Conservation (phyloP, 2,888 invertebrate genomes). For the Cosmia trapezina region DNA sequence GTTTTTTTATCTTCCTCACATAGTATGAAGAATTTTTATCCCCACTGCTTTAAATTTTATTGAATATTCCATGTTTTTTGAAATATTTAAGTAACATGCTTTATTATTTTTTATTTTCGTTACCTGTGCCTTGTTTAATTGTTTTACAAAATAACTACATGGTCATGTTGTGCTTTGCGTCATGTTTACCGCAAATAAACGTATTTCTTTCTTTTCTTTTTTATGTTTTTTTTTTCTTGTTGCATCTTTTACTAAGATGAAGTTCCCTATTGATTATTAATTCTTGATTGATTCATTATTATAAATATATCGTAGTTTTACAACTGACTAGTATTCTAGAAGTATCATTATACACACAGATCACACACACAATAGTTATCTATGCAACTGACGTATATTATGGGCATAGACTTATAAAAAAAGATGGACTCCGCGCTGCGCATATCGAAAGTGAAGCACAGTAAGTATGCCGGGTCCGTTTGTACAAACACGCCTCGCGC, state of each 20-base stretch:
- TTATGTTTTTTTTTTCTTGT: not conserved
- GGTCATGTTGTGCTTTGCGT: no score
- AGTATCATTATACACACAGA: constrained; percentile 2
- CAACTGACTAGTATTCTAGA: not conserved
- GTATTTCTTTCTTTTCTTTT: no score
- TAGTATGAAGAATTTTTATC: not conserved
- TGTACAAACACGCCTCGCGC: no score
- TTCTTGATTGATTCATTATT: constrained; percentile 1
- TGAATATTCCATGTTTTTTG: not conserved
- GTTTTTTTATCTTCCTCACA: constrained; percentile 2
- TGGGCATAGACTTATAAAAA: no score
- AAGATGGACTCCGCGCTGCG: no score
- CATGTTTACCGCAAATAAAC: no score
- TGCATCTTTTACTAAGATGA: not conserved
- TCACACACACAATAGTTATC: constrained; percentile 7
- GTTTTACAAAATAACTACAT: not conserved
- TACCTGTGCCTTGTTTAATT: no score
- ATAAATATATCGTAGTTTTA: constrained; percentile 4
- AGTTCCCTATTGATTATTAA: no score
- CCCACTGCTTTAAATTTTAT: not conserved
- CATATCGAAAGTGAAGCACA: no score
- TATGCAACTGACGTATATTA: no score
- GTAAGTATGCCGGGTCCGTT: no score
- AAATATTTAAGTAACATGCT: not conserved
- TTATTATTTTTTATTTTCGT: not conserved